Evolutionary conservation across 2,113 vertebrate genomes (phyloP).

Genomic region (Steatornis caripensis): DNA sequence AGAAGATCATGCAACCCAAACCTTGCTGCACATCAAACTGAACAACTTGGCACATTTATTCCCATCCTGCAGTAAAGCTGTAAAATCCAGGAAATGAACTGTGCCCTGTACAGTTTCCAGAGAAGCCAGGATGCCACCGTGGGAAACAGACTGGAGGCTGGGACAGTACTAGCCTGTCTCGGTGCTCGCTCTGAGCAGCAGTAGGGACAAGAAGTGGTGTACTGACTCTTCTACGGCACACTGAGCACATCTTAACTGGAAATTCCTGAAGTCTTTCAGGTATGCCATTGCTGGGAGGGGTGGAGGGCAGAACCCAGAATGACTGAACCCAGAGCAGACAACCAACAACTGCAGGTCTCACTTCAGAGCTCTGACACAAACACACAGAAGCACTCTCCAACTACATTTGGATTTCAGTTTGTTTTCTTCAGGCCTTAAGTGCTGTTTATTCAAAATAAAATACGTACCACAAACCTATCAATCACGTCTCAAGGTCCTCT

Average conservation of each 20-base stretch:
- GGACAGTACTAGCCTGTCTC: background rate
- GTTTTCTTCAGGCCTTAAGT: background rate
- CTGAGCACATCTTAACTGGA: background rate
- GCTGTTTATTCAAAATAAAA: background rate
- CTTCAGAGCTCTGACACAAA: background rate
- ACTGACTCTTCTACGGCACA: background rate
- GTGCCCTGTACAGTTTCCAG: background rate
- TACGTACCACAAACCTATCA: background rate
- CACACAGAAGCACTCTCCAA: background rate
- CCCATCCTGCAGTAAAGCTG: background rate
- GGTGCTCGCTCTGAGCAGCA: background rate
- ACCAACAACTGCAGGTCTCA: background rate
- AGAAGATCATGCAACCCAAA: background rate
- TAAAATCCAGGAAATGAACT: background rate
- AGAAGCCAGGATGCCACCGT: background rate
- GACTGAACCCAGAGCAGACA: background rate
- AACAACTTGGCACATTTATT: background rate
- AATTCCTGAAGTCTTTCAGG: background rate
- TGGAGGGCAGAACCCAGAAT: background rate
- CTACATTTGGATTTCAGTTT: background rate
- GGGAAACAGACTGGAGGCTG: background rate
- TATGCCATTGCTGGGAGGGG: background rate
- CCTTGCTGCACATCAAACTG: background rate
- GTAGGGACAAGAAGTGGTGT: fast-evolving
- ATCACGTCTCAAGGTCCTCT: background rate